Percentiles rank a stretch among this genome's conserved stretches.
phyloP scores from a whole-genome alignment of 2,888 invertebrate species.

The Dynastes tityus region DNA sequence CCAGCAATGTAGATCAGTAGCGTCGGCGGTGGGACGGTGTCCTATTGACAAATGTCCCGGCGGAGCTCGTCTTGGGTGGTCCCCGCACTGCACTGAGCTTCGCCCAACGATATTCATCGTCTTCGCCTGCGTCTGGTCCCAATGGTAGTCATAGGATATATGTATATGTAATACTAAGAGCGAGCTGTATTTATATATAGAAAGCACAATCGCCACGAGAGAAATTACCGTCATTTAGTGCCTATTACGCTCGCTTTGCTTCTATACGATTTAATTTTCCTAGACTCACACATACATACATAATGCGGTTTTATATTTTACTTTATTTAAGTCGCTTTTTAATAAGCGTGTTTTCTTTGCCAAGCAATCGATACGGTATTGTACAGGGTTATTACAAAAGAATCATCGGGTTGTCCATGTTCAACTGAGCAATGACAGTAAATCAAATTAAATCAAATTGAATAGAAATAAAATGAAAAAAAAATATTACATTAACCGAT shows the following conservation, averaged over 20 bases:
- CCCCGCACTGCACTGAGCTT: conserved; percentile 57
- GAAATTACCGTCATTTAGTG: conserved; percentile 51
- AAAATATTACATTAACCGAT: no score
- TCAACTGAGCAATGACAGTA: no score
- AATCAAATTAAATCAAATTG: no score
- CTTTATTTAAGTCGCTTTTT: no score
- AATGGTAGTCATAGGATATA: not conserved
- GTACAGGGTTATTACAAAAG: no score
- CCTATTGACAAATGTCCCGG: conserved; percentile 57
- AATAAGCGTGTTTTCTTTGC: no score
- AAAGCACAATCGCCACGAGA: conserved; percentile 50
- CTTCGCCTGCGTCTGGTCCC: conserved; percentile 47
- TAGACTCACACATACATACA: not conserved
- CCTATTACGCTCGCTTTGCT: conserved; percentile 44
- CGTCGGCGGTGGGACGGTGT: conserved; percentile 57
- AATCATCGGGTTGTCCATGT: no score
- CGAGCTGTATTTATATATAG: conserved; percentile 53
- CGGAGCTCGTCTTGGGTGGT: conserved; percentile 56
- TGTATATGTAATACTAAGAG: no score
- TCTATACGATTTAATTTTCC: conserved; percentile 25
- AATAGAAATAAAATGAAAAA: no score
- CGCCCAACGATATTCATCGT: conserved; percentile 38
- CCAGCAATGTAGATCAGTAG: conserved; percentile 58
- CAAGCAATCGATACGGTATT: no score
- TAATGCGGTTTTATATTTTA: no score